Evolutionary conservation across 2,113 vertebrate species (phyloP).

Genomic region (Eleginops maclovinus): DNA sequence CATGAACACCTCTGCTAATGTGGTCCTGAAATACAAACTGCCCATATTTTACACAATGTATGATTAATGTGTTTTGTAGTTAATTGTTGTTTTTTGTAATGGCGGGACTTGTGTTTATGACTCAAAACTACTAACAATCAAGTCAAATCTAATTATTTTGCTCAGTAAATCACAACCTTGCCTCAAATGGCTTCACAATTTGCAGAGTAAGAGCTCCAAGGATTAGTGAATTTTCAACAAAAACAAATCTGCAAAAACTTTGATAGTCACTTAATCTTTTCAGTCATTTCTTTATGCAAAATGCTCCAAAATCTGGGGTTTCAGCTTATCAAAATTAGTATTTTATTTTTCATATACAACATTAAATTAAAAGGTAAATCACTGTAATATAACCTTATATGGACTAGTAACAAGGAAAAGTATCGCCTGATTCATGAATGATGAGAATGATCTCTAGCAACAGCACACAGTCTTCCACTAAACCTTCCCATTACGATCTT

Average conservation of each 20-base stretch:
- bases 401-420: no score
- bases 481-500: no score
- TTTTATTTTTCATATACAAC: background rate
- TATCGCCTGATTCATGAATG: background rate
- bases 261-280: background rate
- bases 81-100: background rate
- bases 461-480: background rate
- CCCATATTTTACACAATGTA: background rate
- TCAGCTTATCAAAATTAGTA: background rate
- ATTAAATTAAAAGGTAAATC: background rate
- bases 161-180: background rate
- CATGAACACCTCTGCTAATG: background rate
- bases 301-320: background rate
- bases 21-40: background rate
- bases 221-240: background rate
- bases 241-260: background rate
- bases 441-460: background rate
- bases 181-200: background rate
- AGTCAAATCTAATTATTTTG: background rate
- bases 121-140: background rate
- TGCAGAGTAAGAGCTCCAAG: background rate
- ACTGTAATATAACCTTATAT: background rate
- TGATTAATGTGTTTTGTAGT: no score
- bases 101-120: background rate
- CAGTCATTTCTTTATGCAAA: background rate